Percentiles rank a stretch among this genome's conserved stretches.
Conservation (phyloP, 2,888 invertebrate species). For the Pherbina coryleti region DNA sequence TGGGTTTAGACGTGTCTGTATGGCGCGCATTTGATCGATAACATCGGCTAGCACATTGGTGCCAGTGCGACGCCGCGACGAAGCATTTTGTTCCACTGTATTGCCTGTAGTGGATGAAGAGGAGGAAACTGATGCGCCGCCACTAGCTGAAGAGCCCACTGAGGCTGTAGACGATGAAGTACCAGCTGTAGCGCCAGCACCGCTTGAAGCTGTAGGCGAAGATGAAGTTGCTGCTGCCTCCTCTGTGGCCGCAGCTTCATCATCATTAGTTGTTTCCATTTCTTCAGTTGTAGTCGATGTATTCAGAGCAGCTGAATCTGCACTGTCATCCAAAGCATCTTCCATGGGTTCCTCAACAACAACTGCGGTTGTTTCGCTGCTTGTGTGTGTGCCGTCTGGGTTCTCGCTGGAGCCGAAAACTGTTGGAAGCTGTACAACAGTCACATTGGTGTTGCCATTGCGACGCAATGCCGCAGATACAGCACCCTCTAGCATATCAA, state of each 20-base stretch:
- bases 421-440: conserved; percentile 66
- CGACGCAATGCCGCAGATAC: conserved; percentile 67
- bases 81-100: conserved; percentile 44
- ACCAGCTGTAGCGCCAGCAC: conserved; percentile 40
- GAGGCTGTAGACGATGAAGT: conserved; percentile 26
- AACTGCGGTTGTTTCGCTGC: conserved; percentile 28
- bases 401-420: conserved; percentile 62
- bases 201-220: conserved; percentile 18
- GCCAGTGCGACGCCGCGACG: conserved; percentile 64
- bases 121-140: not conserved
- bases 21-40: conserved; percentile 65
- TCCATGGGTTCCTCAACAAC: conserved; percentile 28
- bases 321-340: conserved; percentile 35
- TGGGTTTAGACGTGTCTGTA: conserved; percentile 74
- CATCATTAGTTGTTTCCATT: conserved; percentile 51
- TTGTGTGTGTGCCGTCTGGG: conserved; percentile 40
- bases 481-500: conserved; percentile 68
- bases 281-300: conserved; percentile 45
- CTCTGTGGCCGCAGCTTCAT: conserved; percentile 45
- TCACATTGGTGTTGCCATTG: conserved; percentile 65
- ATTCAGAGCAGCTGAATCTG: conserved; percentile 33
- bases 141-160: conserved; percentile 30
- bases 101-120: conserved; percentile 32
- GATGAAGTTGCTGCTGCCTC: not conserved
- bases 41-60: conserved; percentile 66